phyloP scores from a whole-genome alignment of 35 echinoderm and acorn worm species.

The Holothuria glaberrima region DNA sequence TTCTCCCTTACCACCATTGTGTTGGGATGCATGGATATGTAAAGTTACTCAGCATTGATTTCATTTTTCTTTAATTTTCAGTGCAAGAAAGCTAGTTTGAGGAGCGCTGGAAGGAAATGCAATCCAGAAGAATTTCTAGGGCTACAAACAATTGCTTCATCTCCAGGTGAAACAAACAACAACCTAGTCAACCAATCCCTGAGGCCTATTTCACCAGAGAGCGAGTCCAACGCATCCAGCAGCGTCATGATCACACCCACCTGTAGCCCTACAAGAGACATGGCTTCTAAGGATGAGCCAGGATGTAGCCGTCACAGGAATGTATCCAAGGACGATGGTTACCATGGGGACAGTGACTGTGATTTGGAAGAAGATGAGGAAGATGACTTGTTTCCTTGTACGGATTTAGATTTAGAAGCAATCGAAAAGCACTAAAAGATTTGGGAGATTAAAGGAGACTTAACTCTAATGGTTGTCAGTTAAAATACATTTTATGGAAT shows the following conservation, averaged over 20 bases:
- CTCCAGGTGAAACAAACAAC: conserved; percentile 76
- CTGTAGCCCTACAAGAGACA: conserved; percentile 76
- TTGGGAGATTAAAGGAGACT: too few relatives aligned
- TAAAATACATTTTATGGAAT: too few relatives aligned
- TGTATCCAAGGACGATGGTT: conserved; percentile 72
- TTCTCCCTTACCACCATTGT: too few relatives aligned
- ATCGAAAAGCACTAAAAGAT: conserved; percentile 83
- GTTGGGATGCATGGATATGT: too few relatives aligned
- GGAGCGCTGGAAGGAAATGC: conserved; percentile 53
- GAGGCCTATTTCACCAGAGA: conserved; percentile 22
- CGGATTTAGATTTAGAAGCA: conserved; percentile 81
- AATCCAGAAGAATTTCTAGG: conserved; percentile 71
- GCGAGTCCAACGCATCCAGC: conserved; percentile 49
- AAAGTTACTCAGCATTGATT: too few relatives aligned
- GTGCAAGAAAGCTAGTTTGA: conserved; percentile 36
- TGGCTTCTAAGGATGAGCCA: conserved; percentile 29
- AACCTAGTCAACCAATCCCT: conserved; percentile 12
- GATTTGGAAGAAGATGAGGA: conserved; percentile 35
- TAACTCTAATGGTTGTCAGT: too few relatives aligned
- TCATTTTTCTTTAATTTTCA: neutral
- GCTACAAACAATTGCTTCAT: conserved; percentile 76
- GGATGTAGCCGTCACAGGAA: conserved; percentile 28
- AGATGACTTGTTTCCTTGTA: conserved; percentile 64
- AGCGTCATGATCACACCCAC: conserved; percentile 93
- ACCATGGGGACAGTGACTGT: conserved; percentile 69